Evolutionary conservation across 2,888 invertebrate species (phyloP).

Genomic region (Nomada fabriciana): DNA sequence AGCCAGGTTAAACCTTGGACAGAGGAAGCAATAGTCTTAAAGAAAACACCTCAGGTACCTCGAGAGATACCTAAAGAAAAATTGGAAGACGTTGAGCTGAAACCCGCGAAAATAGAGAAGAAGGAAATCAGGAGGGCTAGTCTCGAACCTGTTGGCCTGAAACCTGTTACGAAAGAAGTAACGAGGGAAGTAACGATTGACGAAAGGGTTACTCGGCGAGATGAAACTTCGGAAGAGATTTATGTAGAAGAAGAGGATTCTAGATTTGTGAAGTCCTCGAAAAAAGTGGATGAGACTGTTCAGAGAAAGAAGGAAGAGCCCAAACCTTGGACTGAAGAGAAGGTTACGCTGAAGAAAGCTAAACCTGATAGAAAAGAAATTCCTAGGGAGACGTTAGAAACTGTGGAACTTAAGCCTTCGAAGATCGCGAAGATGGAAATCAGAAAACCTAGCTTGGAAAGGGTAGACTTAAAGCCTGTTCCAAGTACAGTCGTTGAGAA

Average conservation of each 20-base stretch:
- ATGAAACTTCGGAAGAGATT: slow-evolving; percentile 54
- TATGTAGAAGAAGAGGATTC: slow-evolving; percentile 75
- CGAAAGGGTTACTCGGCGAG: slow-evolving; percentile 45
- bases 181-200: slow-evolving; percentile 62
- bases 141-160: slow-evolving; percentile 74
- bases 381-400: slow-evolving; percentile 82
- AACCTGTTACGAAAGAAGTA: slow-evolving; percentile 69
- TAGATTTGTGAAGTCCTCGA: slow-evolving; percentile 70
- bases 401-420: slow-evolving; percentile 87
- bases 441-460: slow-evolving; percentile 82
- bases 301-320: slow-evolving; percentile 68
- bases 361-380: slow-evolving; percentile 83
- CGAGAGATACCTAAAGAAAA: slow-evolving; percentile 77
- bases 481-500: slow-evolving; percentile 64
- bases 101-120: slow-evolving; percentile 86
- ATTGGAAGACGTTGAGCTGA: slow-evolving; percentile 77
- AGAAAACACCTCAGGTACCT: slow-evolving; percentile 77
- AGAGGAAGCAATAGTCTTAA: slow-evolving; percentile 81
- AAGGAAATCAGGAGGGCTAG: slow-evolving; percentile 73
- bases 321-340: slow-evolving; percentile 78
- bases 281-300: slow-evolving; percentile 66
- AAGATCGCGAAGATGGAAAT: slow-evolving; percentile 81
- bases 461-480: slow-evolving; percentile 85
- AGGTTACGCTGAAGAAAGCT: slow-evolving; percentile 85
- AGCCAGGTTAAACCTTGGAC: slow-evolving; percentile 81